Evolutionary conservation across 2,888 invertebrate species (phyloP), one percentile per base, ranked within the genome.

Genomic region (Allophyes oxyacanthae): DNA sequence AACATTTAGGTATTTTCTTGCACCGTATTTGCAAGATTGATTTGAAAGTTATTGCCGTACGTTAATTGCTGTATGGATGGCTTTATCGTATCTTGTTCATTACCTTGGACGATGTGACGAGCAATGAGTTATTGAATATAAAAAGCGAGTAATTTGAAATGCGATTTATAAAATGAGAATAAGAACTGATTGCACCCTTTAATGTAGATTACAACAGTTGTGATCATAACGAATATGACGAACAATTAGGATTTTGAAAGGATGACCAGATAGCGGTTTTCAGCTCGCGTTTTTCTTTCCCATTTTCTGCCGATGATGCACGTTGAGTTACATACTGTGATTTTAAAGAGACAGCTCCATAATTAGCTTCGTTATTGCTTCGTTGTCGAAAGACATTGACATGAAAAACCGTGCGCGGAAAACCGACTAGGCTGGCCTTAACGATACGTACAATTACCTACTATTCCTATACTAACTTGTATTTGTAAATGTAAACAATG

Each of bases 401-500:
- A 20, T 4, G 4, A 20, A 20, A 20, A 20, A 2, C 4, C 2
- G 20, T 4, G 20, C 20, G 20, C 20, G 20, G 20, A 20, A 20
- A 20, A 20, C 20, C 4, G 20, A 3, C 4, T 20, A 2, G 4
- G 2, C 4, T 20, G 4, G 20, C 20, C 20, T 49, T 38, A 55
- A 45, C 2, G n/a, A 33, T 10, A 34, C 13, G 25, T 6, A 48
- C 43, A 50, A 32, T 45, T n/a, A n/a, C n/a, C n/a, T 20, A 13
- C 11, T 42, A 42, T 38, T 9, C 48, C 43, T 59, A n/a, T 26
- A 48, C 33, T 72, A 66, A 59, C 40, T 40, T 37, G 30, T 66
- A n/a, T 48, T 46, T 15, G 15, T 25, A 50, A 53, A 57, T 26
- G 40, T 20, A 3, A 20, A 20, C 20, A 37, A 30, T 26, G 7